These are phyloP conservation scores for Drosophila cracens DNA, from an alignment of 2,888 invertebrate genomes.

Conservation along the genomic window DNA sequence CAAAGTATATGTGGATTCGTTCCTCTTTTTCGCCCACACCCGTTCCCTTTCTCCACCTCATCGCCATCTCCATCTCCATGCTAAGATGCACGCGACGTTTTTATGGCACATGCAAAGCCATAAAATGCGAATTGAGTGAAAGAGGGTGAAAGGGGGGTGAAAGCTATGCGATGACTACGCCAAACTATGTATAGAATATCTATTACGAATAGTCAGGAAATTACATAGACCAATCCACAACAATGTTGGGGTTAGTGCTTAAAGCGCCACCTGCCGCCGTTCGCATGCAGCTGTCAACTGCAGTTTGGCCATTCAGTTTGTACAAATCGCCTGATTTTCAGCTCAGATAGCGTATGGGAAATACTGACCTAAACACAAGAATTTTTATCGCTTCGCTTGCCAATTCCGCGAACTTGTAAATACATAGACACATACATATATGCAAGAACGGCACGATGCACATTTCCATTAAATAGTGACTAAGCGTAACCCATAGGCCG, in stretches of 20 bases:
- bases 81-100: slow-evolving; percentile 61
- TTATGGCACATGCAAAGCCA: slow-evolving; percentile 60
- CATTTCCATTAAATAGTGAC: not conserved
- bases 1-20: slow-evolving; percentile 10
- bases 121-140: slow-evolving; percentile 40
- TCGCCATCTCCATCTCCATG: slow-evolving; percentile 27
- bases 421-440: not conserved
- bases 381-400: slow-evolving; percentile 13
- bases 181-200: slow-evolving; percentile 60
- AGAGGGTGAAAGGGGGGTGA: slow-evolving; percentile 26
- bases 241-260: slow-evolving; percentile 33
- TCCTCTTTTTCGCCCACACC: not conserved
- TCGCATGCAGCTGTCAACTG: slow-evolving; percentile 3
- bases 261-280: slow-evolving; percentile 48
- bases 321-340: slow-evolving; percentile 8
- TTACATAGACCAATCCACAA: slow-evolving; percentile 32
- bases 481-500: not conserved
- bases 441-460: not conserved
- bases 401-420: slow-evolving; percentile 13
- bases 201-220: slow-evolving; percentile 45
- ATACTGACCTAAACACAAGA: slow-evolving; percentile 19
- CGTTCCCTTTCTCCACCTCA: not conserved
- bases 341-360: slow-evolving; percentile 15
- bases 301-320: slow-evolving; percentile 4
- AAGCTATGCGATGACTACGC: slow-evolving; percentile 50